Conservation (phyloP, 2,113 vertebrate species). For the Hypanus sabinus region DNA sequence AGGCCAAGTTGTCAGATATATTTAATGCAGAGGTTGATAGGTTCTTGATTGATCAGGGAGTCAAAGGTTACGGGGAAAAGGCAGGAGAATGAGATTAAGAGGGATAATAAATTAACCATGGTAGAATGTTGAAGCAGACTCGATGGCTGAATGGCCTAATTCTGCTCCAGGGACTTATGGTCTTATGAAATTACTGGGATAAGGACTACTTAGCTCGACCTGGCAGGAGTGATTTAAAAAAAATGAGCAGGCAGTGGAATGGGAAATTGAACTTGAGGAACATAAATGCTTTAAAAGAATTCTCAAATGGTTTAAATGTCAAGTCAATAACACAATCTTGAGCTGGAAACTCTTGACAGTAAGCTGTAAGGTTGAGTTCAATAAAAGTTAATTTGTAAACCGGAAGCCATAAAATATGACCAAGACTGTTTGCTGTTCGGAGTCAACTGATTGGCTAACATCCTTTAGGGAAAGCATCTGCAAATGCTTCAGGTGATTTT, state of each 20-base stretch:
- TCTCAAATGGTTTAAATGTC: background rate
- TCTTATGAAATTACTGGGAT: background rate
- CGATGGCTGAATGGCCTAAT: too few relatives aligned
- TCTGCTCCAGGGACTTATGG: too few relatives aligned
- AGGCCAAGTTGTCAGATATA: too few relatives aligned
- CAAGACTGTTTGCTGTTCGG: background rate
- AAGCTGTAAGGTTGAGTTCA: background rate
- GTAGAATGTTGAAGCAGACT: too few relatives aligned
- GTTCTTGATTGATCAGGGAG: too few relatives aligned
- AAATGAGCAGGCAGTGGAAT: background rate
- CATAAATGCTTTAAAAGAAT: background rate
- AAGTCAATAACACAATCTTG: background rate
- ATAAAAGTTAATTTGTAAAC: background rate
- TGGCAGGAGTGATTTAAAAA: background rate
- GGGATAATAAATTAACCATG: too few relatives aligned
- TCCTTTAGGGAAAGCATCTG: background rate
- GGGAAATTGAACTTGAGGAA: background rate
- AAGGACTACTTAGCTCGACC: background rate
- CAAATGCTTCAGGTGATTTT: background rate
- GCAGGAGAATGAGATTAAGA: too few relatives aligned
- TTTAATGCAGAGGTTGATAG: too few relatives aligned
- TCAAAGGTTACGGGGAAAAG: too few relatives aligned
- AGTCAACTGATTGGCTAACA: background rate
- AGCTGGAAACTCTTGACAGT: background rate
- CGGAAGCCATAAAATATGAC: background rate